phyloP scores from a whole-genome alignment of 2,888 invertebrate genomes.

The Pachydiplax longipennis region DNA sequence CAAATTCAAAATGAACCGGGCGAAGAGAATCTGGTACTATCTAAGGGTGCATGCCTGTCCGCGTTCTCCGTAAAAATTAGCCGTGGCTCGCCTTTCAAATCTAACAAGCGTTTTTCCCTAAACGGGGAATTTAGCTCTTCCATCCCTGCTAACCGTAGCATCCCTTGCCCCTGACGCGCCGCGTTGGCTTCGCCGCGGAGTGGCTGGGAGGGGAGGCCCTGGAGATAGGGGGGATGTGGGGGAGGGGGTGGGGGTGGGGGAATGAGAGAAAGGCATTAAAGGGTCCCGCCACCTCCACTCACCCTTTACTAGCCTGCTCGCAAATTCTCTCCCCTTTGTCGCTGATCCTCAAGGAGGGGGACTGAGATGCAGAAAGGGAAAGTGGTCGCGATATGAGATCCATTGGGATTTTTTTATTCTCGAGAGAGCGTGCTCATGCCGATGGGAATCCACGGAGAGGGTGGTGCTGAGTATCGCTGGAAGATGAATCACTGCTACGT shows the following conservation, averaged over 20 bases:
- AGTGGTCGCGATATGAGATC: not conserved
- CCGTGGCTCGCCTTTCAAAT: not conserved
- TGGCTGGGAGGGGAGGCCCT: not conserved
- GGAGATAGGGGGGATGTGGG: not conserved
- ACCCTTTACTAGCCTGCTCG: conserved; percentile 13
- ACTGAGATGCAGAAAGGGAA: not conserved
- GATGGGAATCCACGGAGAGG: not conserved
- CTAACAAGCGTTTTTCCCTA: not conserved
- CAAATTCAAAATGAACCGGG: too few relatives aligned
- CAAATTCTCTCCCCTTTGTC: conserved; percentile 37
- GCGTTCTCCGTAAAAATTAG: not conserved
- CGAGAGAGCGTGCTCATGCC: not conserved
- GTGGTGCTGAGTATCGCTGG: too few relatives aligned
- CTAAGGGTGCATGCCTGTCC: too few relatives aligned
- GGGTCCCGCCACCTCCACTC: conserved; percentile 27
- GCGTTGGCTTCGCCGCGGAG: not conserved
- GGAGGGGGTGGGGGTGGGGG: not conserved
- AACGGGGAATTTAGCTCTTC: not conserved
- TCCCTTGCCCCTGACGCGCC: not conserved
- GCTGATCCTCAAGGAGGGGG: conserved; percentile 10
- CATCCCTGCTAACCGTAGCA: not conserved
- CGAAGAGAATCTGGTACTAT: too few relatives aligned
- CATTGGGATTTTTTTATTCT: not conserved
- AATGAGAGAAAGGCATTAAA: not conserved
- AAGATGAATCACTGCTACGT: too few relatives aligned